Base-by-base conservation (phyloP, 1,140 invertebrate species). In the Pectinophora gossypiella region DNA sequence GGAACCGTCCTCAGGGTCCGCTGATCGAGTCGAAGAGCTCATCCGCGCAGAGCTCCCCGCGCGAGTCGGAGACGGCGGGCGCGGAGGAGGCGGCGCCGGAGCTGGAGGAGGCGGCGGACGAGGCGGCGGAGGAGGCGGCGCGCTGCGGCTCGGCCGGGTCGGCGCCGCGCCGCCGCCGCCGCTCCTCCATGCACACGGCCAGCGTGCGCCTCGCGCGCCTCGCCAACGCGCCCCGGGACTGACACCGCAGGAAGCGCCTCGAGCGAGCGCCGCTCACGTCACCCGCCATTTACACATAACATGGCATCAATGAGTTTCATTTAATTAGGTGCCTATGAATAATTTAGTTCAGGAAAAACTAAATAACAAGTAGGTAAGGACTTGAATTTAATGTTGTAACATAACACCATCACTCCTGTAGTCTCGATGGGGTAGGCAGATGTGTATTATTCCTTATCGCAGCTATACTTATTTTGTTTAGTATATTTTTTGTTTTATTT, bases 171-270 rank as follows among this genome's bases (percentile, higher is more conserved):
- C 27, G 27, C 9, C 64, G 68, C 0, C 59, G 81, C 12, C 77
- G 80, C 48, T 80, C 72, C 19, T 82, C 81, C 47, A 80, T 85
- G 69, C 76, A 79, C 60, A 56, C 65, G 10, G 81, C 81, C 10
- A 80, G 75, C 66, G 36, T 72, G 53, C 68, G 75, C 2, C 68
- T 76, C 19, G 75, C 78, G 36, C 58, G 76, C 2, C 78, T 70
- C 55, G 58, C 69, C 27, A 9, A 32, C 6, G 47, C 54, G 43
- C 23, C 52, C 38, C 6, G 32, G 16, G 15, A 2, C 10, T 2
- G 5, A 18, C 27, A 12, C 21, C 19, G n/a, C 7, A 10, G 43
- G 42, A 1, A 19, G 12, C 3, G 51, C 12, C 42, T 6, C 23
- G 23, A 6, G 23, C 12, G 23, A 27, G n/a, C n/a, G n/a, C n/a